Base-by-base conservation (phyloP, 2,797 vertebrate genomes). In the Argyrosomus regius region DNA sequence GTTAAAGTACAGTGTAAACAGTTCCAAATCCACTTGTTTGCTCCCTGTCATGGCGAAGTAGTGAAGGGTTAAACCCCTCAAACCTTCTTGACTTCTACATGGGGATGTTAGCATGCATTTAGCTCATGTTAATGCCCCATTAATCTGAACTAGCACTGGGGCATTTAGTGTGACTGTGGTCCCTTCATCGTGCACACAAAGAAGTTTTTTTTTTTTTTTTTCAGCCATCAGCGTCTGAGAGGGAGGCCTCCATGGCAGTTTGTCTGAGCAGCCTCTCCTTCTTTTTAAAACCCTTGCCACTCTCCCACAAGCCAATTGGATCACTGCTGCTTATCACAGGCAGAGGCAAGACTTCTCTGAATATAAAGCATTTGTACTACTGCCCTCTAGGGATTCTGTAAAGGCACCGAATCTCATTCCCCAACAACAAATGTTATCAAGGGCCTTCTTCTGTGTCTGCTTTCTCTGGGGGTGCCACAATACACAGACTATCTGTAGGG, bases 311-410 rank as follows among this genome's bases (percentile, higher is more conserved):
- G 64, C 84, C 83, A 86, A 86, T 88, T 90, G 90, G 89, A 91
- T 92, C 88, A 74, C 46, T 12, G 28, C 68, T 80, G 72, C 89
- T 88, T 91, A 92, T 91, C 89, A 84, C 78, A 77, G 83, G 82
- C 77, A 67, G 79, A 80, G 76, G 67, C 77, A 76, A 89, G 78
- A 76, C 83, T 83, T 88, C 80, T 67, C 82, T 85, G 87, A 90
- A 92, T 85, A 87, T 78, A 90, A 89, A 91, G 88, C 87, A 91
- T 92, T 89, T 90, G 85, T 90, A 88, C 84, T 83, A 77, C 92
- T 89, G 84, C 92, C 91, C 91, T 89, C 93, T 89, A 92, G 91
- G 85, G 91, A 92, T 91, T 91, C 45, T 10, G 80, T 69, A 74
- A 83, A 89, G 89, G 84, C 84, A 90, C 81, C 73, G 62, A 89